Percentiles rank a stretch among this genome's conserved stretches.
Conservation (phyloP, 92 coral and sea anemone genomes). For the Phenganax stokvisi region DNA sequence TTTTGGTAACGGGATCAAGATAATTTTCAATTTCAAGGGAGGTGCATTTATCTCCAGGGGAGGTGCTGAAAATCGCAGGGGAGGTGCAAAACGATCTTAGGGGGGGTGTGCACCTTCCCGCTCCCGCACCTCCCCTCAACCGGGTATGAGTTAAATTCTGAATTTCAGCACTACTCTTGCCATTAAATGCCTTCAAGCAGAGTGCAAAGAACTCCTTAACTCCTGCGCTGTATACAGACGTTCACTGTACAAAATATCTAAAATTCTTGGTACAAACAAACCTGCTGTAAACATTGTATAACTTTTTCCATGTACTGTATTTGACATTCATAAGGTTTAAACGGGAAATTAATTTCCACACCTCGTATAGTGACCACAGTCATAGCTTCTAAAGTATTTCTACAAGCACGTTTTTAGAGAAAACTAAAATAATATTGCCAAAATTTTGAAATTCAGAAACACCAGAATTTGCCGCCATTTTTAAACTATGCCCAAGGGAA, state of each 20-base stretch:
- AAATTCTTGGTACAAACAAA: constrained; percentile 7
- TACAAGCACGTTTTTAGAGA: background rate
- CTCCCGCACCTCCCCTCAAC: too few species aligned
- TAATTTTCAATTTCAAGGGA: too few species aligned
- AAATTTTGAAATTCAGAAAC: background rate
- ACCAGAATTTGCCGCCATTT: background rate
- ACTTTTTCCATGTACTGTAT: constrained; percentile 83
- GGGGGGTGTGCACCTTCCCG: too few species aligned
- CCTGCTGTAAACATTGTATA: constrained; percentile 85
- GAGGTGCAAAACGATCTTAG: too few species aligned
- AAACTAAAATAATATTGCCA: background rate
- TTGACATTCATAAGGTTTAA: constrained; percentile 91
- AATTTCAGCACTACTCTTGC: too few species aligned
- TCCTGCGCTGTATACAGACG: too few species aligned
- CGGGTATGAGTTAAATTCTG: too few species aligned
- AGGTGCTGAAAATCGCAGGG: too few species aligned
- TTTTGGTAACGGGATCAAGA: too few species aligned
- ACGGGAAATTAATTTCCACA: constrained; percentile 80
- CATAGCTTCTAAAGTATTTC: constrained; percentile 38
- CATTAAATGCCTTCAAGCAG: too few species aligned
- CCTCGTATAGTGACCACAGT: constrained; percentile 60
- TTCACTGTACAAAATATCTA: background rate
- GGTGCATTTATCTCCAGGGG: too few species aligned
- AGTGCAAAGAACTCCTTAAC: too few species aligned
- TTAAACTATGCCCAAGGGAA: background rate